Base-by-base conservation (phyloP, 1,140 invertebrate genomes). In the Eufriesea mexicana region DNA sequence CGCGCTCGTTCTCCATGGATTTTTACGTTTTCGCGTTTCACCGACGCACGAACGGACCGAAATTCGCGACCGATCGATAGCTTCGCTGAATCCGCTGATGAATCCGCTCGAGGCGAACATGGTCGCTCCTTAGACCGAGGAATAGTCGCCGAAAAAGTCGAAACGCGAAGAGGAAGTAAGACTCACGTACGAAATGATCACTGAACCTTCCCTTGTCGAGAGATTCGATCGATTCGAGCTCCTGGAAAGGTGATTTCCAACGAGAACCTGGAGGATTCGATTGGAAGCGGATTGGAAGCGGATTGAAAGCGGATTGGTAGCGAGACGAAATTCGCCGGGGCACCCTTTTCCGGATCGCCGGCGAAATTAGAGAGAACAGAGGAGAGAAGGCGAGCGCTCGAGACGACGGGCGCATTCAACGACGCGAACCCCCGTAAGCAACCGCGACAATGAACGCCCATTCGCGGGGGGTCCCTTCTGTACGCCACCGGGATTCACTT, bases 381-480 rank as follows among this genome's bases (percentile, higher is more conserved):
- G 66, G n/a, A 28, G 18, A 68, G 71, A 72, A 35, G 12, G 71
- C 64, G 64, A 66, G 23, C 66, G 76, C 49, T 80, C 76, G 84
- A 55, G 73, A 51, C 84, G 83, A 47, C 61, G 72, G 62, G 55
- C 66, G 59, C 55, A 78, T 86, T 76, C 14, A 74, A 86, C 75
- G 70, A 62, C 67, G 83, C 57, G 83, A 82, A 83, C 86, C 86
- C 87, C 86, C 86, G 79, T 81, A 80, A 88, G 79, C 78, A 88
- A 88, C 83, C 87, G 83, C 86, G 87, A 88, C 87, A 88, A 88
- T 88, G 87, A 88, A 83, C 86, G n/a, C 64, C 61, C 71, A 66
- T 81, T 88, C 79, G 87, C 79, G 86, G 87, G 87, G 87, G 87
- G 87, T 88, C 80, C 51, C 45, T 77, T 71, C 51, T 84, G 83